Evolutionary conservation across 1,140 invertebrate species (phyloP).

Genomic region (Danaus plexippus): DNA sequence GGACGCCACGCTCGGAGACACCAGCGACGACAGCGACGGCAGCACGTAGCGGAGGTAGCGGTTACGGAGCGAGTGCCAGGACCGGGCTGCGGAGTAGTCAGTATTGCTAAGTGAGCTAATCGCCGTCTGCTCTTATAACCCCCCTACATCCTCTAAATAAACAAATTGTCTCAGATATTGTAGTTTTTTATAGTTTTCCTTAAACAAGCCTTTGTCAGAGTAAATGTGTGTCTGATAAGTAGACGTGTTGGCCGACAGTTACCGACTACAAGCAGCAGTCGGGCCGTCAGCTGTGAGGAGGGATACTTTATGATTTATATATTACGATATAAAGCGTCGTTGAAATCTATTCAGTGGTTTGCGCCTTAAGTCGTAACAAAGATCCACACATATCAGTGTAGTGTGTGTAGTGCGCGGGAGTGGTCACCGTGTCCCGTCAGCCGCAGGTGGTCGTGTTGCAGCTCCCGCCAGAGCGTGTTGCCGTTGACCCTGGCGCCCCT

Average conservation of each 20-base stretch:
- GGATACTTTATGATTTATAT: background rate
- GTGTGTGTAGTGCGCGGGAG: background rate
- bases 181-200: background rate
- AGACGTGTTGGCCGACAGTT: too few species aligned
- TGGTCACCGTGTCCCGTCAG: slow-evolving; percentile 24
- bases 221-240: too few species aligned
- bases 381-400: too few species aligned
- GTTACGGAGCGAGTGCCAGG: slow-evolving; percentile 60
- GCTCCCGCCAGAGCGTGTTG: slow-evolving; percentile 41
- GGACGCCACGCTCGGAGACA: slow-evolving; percentile 20
- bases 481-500: slow-evolving; percentile 41
- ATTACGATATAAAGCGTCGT: too few species aligned
- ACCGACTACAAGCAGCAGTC: too few species aligned
- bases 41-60: slow-evolving; percentile 55
- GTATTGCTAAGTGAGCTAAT: too few species aligned
- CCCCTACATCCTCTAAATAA: too few species aligned
- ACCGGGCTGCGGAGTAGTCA: slow-evolving; percentile 24
- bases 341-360: too few species aligned
- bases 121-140: too few species aligned
- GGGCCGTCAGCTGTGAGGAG: too few species aligned
- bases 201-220: too few species aligned
- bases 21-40: slow-evolving; percentile 33
- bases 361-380: too few species aligned
- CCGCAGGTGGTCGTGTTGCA: slow-evolving; percentile 20
- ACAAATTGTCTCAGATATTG: background rate